A percentile compares a stretch with the other conserved stretches of the same genome.
Evolutionary conservation across 2,888 invertebrate species (phyloP).

Genomic region (Chorisops tibialis): DNA sequence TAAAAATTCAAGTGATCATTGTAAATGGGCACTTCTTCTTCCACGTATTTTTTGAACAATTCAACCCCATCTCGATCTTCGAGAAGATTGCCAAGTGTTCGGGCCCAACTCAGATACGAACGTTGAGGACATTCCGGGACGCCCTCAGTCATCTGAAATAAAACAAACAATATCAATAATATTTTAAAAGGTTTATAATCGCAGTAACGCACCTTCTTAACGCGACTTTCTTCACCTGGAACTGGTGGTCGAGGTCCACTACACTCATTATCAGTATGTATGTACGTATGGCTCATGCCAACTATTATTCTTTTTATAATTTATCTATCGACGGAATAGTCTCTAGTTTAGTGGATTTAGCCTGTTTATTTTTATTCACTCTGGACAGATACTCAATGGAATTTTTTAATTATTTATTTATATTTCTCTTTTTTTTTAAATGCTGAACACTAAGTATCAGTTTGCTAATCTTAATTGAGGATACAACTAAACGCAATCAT

Average conservation of each 20-base stretch:
- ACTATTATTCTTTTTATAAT: constrained; percentile 26
- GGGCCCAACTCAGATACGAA: constrained; percentile 85
- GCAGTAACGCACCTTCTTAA: constrained; percentile 50
- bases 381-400: background rate
- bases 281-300: constrained; percentile 53
- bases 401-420: background rate
- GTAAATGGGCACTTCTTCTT: constrained; percentile 73
- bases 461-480: background rate
- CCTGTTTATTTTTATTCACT: background rate
- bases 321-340: background rate
- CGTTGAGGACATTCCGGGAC: constrained; percentile 53
- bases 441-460: background rate
- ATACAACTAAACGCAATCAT: background rate
- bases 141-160: constrained; percentile 51
- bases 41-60: constrained; percentile 78
- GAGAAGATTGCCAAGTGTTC: constrained; percentile 76
- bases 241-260: constrained; percentile 75
- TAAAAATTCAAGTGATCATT: constrained; percentile 85
- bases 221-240: constrained; percentile 64
- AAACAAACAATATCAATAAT: background rate
- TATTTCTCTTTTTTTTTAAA: background rate
- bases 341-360: no score
- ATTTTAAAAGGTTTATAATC: background rate
- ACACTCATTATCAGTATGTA: constrained; percentile 52
- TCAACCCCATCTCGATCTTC: constrained; percentile 88